A percentile compares a stretch with the other conserved stretches of the same genome.
These are phyloP conservation scores for Laticauda laticaudata DNA, from an alignment of 2,113 vertebrate species.

Conservation along the genomic window DNA sequence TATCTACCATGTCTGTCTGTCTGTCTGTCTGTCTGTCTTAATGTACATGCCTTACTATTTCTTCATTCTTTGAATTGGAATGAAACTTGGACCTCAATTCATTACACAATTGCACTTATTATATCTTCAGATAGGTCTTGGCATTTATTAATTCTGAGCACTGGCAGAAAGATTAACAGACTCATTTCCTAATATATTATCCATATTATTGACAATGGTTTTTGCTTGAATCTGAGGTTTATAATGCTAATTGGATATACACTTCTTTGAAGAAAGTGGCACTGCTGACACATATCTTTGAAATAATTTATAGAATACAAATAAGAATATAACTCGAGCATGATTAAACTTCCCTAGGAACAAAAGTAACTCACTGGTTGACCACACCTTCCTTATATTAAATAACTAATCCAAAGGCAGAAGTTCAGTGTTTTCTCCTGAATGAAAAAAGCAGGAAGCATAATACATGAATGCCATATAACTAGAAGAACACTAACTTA, in stretches of 20 bases:
- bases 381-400: not conserved
- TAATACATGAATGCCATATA: not conserved
- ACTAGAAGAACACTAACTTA: not conserved
- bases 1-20: not conserved
- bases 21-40: too few species aligned
- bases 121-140: not conserved
- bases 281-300: not conserved
- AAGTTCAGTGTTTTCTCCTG: not conserved
- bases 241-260: not conserved
- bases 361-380: not conserved
- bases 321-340: not conserved
- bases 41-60: not conserved
- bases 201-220: not conserved
- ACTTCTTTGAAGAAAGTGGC: not conserved
- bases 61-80: not conserved
- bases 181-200: not conserved
- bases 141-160: constrained; percentile 27
- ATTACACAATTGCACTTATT: not conserved
- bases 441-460: not conserved
- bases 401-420: not conserved
- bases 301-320: not conserved
- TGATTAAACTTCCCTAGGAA: constrained; percentile 18
- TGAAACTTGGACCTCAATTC: not conserved
- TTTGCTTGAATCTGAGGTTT: not conserved
- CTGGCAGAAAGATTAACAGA: constrained; percentile 9